Conservation (phyloP, 2,113 vertebrate species). For the Propithecus coquereli region DNA sequence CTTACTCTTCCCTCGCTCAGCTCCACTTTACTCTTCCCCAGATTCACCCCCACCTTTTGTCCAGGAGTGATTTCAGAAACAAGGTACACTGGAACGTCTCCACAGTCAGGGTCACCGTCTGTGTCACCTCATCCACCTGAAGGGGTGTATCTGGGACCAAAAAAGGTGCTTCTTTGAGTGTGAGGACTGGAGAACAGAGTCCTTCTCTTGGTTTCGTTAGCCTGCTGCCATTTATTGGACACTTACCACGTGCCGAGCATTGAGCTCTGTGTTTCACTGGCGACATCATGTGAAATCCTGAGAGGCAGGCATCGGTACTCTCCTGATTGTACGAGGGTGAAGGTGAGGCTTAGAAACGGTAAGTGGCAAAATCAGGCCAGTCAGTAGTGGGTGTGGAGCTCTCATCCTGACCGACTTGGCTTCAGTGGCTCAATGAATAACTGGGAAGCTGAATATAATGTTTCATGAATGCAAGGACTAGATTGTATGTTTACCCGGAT, state of each 20-base stretch:
- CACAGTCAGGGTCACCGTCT: accelerated
- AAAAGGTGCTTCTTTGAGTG: not conserved
- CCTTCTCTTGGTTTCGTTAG: not conserved
- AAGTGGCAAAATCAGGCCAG: not conserved
- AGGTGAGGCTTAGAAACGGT: not conserved
- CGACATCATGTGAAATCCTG: not conserved
- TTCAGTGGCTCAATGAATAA: not conserved
- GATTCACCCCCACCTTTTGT: not conserved
- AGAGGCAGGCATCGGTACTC: accelerated
- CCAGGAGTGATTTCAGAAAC: not conserved
- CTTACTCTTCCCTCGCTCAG: not conserved
- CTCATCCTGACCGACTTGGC: not conserved
- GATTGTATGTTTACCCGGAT: not conserved
- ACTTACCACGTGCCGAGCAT: not conserved
- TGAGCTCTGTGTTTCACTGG: not conserved
- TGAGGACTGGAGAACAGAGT: not conserved
- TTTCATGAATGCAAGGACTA: not conserved
- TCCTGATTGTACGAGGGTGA: not conserved
- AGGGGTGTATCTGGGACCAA: not conserved
- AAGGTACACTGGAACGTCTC: not conserved
- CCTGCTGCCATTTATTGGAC: not conserved
- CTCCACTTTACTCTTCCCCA: not conserved
- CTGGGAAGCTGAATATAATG: not conserved
- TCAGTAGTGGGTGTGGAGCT: not conserved
- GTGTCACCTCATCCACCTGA: not conserved